Base-by-base conservation (phyloP, 2,888 invertebrate genomes). In the Spatulosminthurus flaviceps region DNA sequence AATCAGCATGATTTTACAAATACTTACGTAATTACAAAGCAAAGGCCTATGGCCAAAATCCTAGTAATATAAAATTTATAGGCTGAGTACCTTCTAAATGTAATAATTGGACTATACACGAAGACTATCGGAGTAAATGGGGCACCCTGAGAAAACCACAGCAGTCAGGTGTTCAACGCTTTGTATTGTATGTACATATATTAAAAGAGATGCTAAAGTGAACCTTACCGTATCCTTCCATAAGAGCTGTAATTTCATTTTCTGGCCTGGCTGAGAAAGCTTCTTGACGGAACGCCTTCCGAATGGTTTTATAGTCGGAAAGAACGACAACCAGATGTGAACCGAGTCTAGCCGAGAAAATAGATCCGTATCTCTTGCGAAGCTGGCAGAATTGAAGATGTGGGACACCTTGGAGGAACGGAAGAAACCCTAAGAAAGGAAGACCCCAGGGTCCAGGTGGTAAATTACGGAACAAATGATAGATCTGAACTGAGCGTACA, bases 361-460 rank as follows among this genome's bases (percentile, higher is more conserved):
- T 90, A 11, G 92, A 90, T 11, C 96, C 96, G 88, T 95, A 95
- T 86, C 90, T 91, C 82, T 92, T 90, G 64, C 94, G 92, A 86
- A 96, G 89, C 86, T 93, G 91, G 86, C 92, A 90, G 88, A 93
- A 94, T 79, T 92, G 92, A 77, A 94, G 90, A 88, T 96, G 95
- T 72, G 93, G 91, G 82, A 90, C 89, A 61, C 92, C 91, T 84
- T 92, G 93, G 86, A 96, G 90, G 88, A 93, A 95, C 1, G 93
- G 93, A 83, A 96, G 89, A 87, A 93, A 95, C 81, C 96, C 96
- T 79, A 95, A 90, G 76, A 95, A 89, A 24, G 96, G 96, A 4
- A 94, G 89, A 1, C 95, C 95, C 93, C 93, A 93, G 1, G 96
- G 96, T 1, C 96, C 96, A 0, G 96, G 96, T 0, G 96, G 96